Evolutionary conservation across 1,140 invertebrate genomes (phyloP).

Genomic region (Drosophila fuyamai): DNA sequence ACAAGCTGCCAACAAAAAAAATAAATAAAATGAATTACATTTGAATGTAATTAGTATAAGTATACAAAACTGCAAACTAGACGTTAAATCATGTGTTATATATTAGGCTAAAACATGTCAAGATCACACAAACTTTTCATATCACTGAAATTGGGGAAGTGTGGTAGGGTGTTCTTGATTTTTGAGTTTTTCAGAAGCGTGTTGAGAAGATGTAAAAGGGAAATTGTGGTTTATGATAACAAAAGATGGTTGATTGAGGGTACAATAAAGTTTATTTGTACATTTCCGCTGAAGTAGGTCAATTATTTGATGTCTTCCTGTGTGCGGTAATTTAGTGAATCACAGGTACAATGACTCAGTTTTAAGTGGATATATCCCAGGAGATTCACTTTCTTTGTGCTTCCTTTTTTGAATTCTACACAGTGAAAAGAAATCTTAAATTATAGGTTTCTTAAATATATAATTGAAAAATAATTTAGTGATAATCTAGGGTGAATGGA

Average conservation of each 20-base stretch:
- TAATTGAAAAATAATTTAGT: too few relatives aligned
- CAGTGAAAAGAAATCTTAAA: background rate
- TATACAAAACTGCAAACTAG: slow-evolving; percentile 27
- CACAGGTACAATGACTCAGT: slow-evolving; percentile 8
- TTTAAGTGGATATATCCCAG: background rate
- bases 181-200: background rate
- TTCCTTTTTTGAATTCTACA: background rate
- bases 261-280: slow-evolving; percentile 16
- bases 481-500: too few relatives aligned
- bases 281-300: slow-evolving; percentile 20
- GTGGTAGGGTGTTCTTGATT: slow-evolving; percentile 1
- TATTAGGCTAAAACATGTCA: slow-evolving; percentile 48
- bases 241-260: slow-evolving; percentile 24
- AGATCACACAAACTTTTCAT: slow-evolving; percentile 27
- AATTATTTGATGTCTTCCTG: slow-evolving; percentile 24
- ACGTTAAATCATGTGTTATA: slow-evolving; percentile 44
- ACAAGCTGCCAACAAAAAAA: slow-evolving; percentile 49
- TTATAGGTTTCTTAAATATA: too few relatives aligned
- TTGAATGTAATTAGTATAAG: slow-evolving; percentile 59
- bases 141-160: slow-evolving; percentile 30
- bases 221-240: slow-evolving; percentile 32
- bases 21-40: slow-evolving; percentile 59
- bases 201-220: background rate
- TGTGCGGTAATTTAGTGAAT: background rate
- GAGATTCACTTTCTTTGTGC: background rate